These are phyloP conservation scores for Catharus minimus DNA, from an alignment of 2,113 vertebrate genomes.

Conservation along the genomic window DNA sequence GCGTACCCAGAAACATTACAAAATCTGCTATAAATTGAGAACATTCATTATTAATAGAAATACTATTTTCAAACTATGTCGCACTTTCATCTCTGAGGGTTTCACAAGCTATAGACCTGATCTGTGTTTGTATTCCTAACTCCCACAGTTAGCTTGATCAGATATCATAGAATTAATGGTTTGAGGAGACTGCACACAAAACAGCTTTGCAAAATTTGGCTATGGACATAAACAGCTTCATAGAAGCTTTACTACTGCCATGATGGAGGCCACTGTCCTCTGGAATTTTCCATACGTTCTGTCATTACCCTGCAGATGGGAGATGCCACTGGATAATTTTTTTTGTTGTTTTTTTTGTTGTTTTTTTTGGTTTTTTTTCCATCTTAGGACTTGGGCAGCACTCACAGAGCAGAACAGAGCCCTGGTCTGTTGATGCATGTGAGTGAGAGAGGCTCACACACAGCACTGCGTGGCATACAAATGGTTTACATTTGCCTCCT, in stretches of 20 bases:
- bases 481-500: background rate
- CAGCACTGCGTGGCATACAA: fast-evolving
- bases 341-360: background rate
- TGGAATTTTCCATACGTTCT: background rate
- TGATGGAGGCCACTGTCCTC: background rate
- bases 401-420: background rate
- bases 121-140: slow-evolving; percentile 29
- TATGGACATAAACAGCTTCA: background rate
- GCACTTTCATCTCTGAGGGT: slow-evolving; percentile 16
- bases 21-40: slow-evolving; percentile 31
- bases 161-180: slow-evolving; percentile 2
- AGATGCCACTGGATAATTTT: background rate
- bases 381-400: fast-evolving
- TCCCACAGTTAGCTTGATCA: slow-evolving; percentile 18
- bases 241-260: background rate
- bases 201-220: background rate
- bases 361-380: background rate
- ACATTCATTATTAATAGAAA: slow-evolving; percentile 49
- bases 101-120: slow-evolving; percentile 12
- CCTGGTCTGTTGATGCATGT: background rate
- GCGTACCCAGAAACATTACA: background rate
- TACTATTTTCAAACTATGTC: slow-evolving; percentile 35
- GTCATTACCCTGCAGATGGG: background rate
- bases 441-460: fast-evolving
- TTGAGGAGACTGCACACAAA: background rate